These are phyloP conservation scores for Myotis planiceps DNA, from an alignment of 2,797 vertebrate species.

Conservation along the genomic window DNA sequence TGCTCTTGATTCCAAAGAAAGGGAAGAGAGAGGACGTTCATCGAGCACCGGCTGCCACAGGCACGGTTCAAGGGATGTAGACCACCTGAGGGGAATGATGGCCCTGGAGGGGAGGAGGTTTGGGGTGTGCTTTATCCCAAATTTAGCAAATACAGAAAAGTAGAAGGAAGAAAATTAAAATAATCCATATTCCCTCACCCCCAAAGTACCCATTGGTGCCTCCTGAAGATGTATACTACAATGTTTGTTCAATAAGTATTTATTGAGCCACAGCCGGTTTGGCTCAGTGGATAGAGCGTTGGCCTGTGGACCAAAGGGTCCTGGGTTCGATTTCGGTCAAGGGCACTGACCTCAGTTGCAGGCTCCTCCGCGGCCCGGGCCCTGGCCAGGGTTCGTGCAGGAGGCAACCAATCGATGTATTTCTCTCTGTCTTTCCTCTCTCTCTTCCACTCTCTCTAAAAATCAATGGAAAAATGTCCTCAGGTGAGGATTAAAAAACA, in stretches of 20 bases:
- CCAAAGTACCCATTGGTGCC: neutral
- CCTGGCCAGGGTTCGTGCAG: too few relatives aligned
- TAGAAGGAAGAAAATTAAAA: constrained; percentile 9
- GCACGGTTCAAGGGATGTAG: neutral
- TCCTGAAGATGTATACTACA: constrained; percentile 16
- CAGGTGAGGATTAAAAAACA: neutral
- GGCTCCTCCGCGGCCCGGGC: too few relatives aligned
- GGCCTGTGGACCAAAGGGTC: too few relatives aligned
- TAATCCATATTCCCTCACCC: neutral
- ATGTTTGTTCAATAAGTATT: neutral
- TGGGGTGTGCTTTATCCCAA: constrained; percentile 18
- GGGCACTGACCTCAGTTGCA: too few relatives aligned
- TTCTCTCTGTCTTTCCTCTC: neutral
- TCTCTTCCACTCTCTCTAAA: neutral
- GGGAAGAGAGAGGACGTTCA: neutral
- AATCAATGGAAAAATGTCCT: neutral
- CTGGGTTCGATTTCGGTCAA: too few relatives aligned
- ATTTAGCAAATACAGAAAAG: neutral
- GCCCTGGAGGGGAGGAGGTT: neutral
- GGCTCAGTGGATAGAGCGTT: too few relatives aligned
- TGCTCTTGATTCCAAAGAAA: neutral
- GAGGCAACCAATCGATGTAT: too few relatives aligned
- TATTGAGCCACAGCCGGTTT: neutral
- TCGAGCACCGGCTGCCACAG: neutral
- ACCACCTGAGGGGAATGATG: neutral